phyloP scores from a whole-genome alignment of 2,888 invertebrate genomes.

The Teleogryllus oceanicus region DNA sequence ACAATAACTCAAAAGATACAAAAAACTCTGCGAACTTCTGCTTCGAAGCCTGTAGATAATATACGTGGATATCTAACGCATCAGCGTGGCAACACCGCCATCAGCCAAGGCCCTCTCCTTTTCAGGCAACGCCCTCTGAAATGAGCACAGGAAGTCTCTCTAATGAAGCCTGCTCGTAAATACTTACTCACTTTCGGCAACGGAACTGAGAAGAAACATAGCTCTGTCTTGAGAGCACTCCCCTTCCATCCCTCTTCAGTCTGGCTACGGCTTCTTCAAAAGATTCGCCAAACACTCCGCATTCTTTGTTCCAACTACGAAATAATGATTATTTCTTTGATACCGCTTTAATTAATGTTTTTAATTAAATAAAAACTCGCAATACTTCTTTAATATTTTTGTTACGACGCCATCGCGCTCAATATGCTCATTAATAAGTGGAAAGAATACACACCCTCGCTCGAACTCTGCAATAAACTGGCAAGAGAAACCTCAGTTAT shows the following conservation, averaged over 20 bases:
- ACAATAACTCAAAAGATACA: too few species aligned
- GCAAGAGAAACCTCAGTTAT: too few species aligned
- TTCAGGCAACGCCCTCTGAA: too few species aligned
- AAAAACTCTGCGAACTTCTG: too few species aligned
- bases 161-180: background rate
- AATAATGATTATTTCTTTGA: background rate
- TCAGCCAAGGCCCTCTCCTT: too few species aligned
- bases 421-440: background rate
- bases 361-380: conserved; percentile 10
- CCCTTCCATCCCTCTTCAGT: background rate
- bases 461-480: too few species aligned
- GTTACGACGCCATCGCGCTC: background rate
- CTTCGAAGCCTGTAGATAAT: too few species aligned
- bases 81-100: too few species aligned
- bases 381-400: background rate
- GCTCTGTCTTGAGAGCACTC: too few species aligned
- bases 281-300: background rate
- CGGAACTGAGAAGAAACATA: background rate
- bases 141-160: background rate
- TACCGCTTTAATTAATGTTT: conserved; percentile 3
- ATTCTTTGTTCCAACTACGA: background rate
- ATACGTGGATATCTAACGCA: too few species aligned
- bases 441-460: background rate
- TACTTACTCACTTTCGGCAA: background rate
- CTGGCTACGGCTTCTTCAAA: background rate